Evolutionary conservation across 2,113 vertebrate species (phyloP).

Genomic region (Rhinichthys klamathensis): DNA sequence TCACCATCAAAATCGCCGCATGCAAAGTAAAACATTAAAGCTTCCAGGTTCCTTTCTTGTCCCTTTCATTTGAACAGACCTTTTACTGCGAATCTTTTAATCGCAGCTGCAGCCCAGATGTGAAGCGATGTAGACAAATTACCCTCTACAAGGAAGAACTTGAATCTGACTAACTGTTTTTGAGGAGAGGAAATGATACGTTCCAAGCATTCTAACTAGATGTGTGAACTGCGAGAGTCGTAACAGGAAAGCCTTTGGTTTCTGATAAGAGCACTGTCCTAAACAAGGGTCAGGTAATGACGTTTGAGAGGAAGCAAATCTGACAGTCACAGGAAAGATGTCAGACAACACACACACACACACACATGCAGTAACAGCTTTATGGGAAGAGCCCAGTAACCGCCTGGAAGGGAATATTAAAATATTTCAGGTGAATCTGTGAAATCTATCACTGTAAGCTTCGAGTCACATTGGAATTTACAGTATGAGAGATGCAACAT

Average conservation of each 20-base stretch:
- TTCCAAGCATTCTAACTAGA: conserved; percentile 73
- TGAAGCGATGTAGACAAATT: conserved; percentile 28
- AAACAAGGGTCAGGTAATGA: conserved; percentile 71
- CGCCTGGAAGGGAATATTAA: conserved; percentile 29
- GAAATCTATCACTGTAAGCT: conserved; percentile 29
- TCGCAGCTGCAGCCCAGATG: conserved; percentile 58
- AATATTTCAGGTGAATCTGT: conserved; percentile 37
- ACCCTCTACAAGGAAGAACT: conserved; percentile 44
- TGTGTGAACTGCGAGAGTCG: conserved; percentile 70
- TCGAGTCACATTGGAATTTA: not conserved
- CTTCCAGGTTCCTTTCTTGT: conserved; percentile 20
- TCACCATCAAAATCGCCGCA: not conserved
- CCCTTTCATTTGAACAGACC: not conserved
- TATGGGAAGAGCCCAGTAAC: conserved; percentile 34
- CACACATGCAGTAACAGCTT: conserved; percentile 56
- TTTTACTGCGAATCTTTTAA: too few relatives aligned
- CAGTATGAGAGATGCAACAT: not conserved
- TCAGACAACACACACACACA: conserved; percentile 44
- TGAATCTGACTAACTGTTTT: conserved; percentile 54
- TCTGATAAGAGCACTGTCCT: conserved; percentile 50
- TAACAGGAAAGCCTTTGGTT: conserved; percentile 66
- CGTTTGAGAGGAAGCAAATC: conserved; percentile 58
- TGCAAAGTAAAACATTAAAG: conserved; percentile 25
- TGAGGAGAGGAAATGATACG: conserved; percentile 62
- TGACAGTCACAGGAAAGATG: conserved; percentile 49